These are phyloP conservation scores for Arvicanthis niloticus DNA, from an alignment of 2,113 vertebrate species.

Conservation along the genomic window DNA sequence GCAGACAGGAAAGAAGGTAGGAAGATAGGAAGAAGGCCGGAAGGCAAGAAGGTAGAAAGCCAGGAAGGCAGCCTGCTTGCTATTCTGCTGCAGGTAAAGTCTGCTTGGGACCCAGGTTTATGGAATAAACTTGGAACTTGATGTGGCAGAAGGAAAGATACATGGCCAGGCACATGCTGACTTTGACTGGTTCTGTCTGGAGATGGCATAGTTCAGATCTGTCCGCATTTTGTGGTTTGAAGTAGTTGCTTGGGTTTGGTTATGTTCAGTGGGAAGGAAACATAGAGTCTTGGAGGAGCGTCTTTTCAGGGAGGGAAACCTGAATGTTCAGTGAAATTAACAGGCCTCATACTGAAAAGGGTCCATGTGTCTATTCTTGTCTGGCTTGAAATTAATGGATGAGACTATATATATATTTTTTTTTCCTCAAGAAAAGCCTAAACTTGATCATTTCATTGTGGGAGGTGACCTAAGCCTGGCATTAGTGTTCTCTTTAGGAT, in stretches of 20 bases:
- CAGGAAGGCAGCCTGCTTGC: rapidly evolving
- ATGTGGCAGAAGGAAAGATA: background rate
- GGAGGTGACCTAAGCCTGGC: background rate
- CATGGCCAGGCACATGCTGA: background rate
- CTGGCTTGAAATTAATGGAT: background rate
- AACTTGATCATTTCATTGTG: background rate
- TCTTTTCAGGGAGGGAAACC: background rate
- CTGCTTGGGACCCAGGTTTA: background rate
- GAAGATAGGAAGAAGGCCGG: background rate
- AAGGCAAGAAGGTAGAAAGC: too few species aligned
- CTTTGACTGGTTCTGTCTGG: background rate
- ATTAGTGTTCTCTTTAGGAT: background rate
- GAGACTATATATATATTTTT: background rate
- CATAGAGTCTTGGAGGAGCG: background rate
- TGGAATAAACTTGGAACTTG: background rate
- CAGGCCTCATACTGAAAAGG: background rate
- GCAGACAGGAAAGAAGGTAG: background rate
- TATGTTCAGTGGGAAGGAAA: background rate
- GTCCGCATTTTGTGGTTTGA: background rate
- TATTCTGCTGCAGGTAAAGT: background rate
- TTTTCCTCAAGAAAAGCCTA: background rate
- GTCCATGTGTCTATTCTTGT: background rate
- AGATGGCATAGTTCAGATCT: background rate
- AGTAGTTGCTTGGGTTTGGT: too few species aligned
- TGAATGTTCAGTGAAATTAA: background rate